phyloP scores from a whole-genome alignment of 2,888 invertebrate species.

The Hydraecia micacea region DNA sequence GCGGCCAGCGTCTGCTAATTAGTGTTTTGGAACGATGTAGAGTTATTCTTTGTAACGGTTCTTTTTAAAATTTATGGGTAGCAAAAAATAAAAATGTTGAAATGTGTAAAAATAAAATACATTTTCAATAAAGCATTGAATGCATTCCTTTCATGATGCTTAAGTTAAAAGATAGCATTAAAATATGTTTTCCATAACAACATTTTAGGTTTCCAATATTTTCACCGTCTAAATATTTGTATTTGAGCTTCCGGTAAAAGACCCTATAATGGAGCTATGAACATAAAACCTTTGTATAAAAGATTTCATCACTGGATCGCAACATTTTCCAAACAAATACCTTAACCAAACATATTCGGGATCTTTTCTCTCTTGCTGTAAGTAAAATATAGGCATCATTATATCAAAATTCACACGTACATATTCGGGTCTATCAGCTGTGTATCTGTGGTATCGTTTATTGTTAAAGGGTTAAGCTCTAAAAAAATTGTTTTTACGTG shows the following conservation, averaged over 20 bases:
- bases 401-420: constrained; percentile 26
- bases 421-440: not conserved
- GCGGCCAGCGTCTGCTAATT: too few species aligned
- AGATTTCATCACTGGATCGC: not conserved
- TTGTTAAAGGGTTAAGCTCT: not conserved
- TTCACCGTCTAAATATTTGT: not conserved
- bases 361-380: constrained; percentile 2
- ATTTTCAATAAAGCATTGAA: not conserved
- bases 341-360: not conserved
- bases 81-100: too few species aligned
- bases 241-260: too few species aligned
- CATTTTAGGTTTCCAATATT: not conserved
- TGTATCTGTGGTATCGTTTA: not conserved
- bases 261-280: not conserved
- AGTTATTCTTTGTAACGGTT: too few species aligned
- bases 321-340: constrained; percentile 9
- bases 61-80: too few species aligned
- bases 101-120: too few species aligned
- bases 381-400: constrained; percentile 28
- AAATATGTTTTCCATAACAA: not conserved
- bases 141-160: not conserved
- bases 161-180: not conserved
- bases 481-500: constrained; percentile 13
- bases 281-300: constrained; percentile 9
- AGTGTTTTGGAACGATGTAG: too few species aligned